phyloP scores from a whole-genome alignment of 2,888 invertebrate species.

The Callinectes sapidus region DNA sequence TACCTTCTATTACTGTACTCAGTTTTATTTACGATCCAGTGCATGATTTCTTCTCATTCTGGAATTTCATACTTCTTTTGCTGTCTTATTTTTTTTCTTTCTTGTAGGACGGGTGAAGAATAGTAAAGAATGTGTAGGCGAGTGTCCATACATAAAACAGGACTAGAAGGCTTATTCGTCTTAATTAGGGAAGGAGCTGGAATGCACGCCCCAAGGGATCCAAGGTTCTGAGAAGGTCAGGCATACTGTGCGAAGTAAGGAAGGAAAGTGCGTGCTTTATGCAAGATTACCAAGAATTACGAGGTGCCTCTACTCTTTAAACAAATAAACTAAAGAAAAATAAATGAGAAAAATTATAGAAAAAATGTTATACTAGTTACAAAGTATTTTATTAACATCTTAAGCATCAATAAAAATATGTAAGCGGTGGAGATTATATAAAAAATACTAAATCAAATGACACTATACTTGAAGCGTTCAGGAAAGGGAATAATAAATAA shows the following conservation, averaged over 20 bases:
- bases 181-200: constrained; percentile 1
- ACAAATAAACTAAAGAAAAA: not conserved
- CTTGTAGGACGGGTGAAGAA: not conserved
- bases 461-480: not conserved
- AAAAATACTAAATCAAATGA: not conserved
- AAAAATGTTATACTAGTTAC: not conserved
- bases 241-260: not conserved
- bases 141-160: constrained; percentile 18
- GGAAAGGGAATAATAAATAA: not conserved
- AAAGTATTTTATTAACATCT: not conserved
- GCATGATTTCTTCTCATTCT: constrained; percentile 2
- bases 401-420: not conserved
- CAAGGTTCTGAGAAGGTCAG: not conserved
- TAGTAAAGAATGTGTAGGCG: not conserved
- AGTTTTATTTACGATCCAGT: not conserved
- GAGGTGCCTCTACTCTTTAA: not conserved
- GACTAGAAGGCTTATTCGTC: not conserved
- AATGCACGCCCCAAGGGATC: not conserved
- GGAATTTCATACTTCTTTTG: constrained; percentile 3
- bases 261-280: not conserved
- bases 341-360: not conserved
- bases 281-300: not conserved
- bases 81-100: not conserved
- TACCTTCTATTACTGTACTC: not conserved
- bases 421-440: not conserved